Conservation (phyloP, 35 echinoderm and acorn worm genomes). For the Diadema setosum region DNA sequence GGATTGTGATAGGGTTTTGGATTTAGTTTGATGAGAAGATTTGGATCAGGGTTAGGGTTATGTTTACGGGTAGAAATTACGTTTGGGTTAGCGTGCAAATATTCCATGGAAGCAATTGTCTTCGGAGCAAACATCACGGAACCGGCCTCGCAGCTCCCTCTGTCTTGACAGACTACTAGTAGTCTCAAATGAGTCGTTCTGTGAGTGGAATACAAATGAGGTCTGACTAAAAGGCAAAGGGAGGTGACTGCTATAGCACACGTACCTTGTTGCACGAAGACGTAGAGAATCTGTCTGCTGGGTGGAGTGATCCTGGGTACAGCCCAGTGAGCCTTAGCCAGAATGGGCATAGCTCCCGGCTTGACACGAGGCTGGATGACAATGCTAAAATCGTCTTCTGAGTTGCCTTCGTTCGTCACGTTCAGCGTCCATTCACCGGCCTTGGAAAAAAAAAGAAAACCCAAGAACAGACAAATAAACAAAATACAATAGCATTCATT, state of each 20-base stretch:
- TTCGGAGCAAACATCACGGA: too few relatives aligned
- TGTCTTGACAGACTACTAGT: too few relatives aligned
- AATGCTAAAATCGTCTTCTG: conserved; percentile 41
- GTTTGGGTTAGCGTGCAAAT: too few relatives aligned
- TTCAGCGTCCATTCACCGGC: conserved; percentile 32
- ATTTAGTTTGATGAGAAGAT: too few relatives aligned
- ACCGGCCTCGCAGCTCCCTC: too few relatives aligned
- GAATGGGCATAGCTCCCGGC: conserved; percentile 41
- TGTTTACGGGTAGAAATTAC: too few relatives aligned
- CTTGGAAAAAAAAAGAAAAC: background rate
- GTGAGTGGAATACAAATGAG: too few relatives aligned
- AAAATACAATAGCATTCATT: too few relatives aligned
- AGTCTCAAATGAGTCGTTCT: too few relatives aligned
- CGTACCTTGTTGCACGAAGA: conserved; percentile 67
- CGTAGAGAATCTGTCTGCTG: conserved; percentile 67
- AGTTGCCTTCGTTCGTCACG: background rate
- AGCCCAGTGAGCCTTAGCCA: conserved; percentile 50
- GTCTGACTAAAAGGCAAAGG: background rate
- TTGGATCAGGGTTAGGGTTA: too few relatives aligned
- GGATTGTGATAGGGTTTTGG: too few relatives aligned
- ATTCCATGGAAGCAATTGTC: too few relatives aligned
- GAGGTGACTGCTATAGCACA: background rate
- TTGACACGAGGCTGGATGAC: conserved; percentile 44
- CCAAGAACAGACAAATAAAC: background rate
- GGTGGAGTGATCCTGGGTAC: conserved; percentile 46